A percentile compares a stretch with the other conserved stretches of the same genome.
These are phyloP conservation scores for Drosophila mauritiana DNA, from an alignment of 1,140 invertebrate species.

Conservation along the genomic window DNA sequence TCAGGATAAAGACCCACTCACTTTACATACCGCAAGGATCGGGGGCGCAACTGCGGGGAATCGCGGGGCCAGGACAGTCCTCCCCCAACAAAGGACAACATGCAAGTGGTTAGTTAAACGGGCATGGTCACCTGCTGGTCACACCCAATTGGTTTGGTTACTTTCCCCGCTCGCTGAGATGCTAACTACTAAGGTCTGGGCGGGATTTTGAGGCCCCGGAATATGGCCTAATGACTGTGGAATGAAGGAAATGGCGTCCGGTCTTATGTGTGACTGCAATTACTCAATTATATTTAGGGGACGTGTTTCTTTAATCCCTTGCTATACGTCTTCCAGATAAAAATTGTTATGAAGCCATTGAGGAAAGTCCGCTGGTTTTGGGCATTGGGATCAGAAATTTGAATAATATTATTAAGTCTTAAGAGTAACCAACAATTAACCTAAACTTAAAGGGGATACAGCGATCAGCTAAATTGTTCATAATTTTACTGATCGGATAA, in stretches of 20 bases:
- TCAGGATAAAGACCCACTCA: constrained; percentile 37
- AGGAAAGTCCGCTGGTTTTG: too few species aligned
- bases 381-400: too few species aligned
- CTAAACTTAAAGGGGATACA: too few species aligned
- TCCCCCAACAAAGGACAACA: constrained; percentile 59
- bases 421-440: too few species aligned
- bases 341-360: not conserved
- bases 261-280: constrained; percentile 66
- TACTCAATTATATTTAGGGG: constrained; percentile 6
- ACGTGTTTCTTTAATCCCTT: not conserved
- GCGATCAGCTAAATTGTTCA: too few species aligned
- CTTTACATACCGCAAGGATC: constrained; percentile 55
- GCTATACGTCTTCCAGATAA: not conserved
- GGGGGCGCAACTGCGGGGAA: not conserved
- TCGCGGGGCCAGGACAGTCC: constrained; percentile 5
- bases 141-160: constrained; percentile 57
- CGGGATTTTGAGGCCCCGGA: constrained; percentile 30
- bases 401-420: too few species aligned
- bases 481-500: too few species aligned
- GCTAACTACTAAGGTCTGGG: constrained; percentile 20
- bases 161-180: constrained; percentile 7
- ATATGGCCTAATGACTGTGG: constrained; percentile 65
- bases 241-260: constrained; percentile 36
- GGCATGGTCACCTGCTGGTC: constrained; percentile 61
- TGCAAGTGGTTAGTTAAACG: constrained; percentile 72